These are phyloP conservation scores for Caenorhabditis sp. DNA, from an alignment of 2,888 invertebrate genomes.

Conservation along the genomic window DNA sequence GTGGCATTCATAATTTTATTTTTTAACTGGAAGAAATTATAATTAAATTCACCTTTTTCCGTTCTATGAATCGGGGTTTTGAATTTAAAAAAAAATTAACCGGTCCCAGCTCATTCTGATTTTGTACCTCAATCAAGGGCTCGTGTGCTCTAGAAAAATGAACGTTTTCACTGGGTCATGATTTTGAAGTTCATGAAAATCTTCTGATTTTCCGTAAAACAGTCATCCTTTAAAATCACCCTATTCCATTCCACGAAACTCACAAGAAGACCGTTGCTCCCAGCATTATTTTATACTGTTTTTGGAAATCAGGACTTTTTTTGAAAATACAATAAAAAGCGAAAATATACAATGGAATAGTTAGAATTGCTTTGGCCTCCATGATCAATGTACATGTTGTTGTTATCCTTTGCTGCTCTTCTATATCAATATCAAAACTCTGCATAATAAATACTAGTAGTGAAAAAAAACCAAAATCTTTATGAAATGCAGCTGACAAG, in stretches of 20 bases:
- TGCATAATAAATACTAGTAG: neutral
- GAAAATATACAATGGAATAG: slow-evolving; percentile 26
- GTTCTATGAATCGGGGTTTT: too few relatives aligned
- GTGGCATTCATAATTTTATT: too few relatives aligned
- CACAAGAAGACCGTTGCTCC: slow-evolving; percentile 21
- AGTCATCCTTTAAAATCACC: too few relatives aligned
- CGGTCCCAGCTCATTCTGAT: too few relatives aligned
- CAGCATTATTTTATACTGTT: slow-evolving; percentile 17
- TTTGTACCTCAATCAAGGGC: too few relatives aligned
- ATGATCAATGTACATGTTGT: slow-evolving; percentile 4
- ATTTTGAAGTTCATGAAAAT: too few relatives aligned
- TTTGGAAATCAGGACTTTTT: slow-evolving; percentile 14
- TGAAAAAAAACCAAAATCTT: neutral
- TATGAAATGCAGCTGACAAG: neutral
- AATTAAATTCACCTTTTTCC: too few relatives aligned
- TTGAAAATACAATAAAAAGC: slow-evolving; percentile 28
- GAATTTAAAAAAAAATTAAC: too few relatives aligned
- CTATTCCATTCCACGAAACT: neutral
- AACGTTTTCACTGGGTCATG: too few relatives aligned
- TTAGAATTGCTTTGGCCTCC: slow-evolving; percentile 17
- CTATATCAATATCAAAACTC: neutral
- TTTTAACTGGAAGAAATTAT: too few relatives aligned
- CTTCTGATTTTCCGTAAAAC: too few relatives aligned
- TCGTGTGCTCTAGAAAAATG: too few relatives aligned
- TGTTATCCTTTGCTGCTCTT: neutral